Conservation (phyloP, 1,140 invertebrate genomes). For the Sipha flava region DNA sequence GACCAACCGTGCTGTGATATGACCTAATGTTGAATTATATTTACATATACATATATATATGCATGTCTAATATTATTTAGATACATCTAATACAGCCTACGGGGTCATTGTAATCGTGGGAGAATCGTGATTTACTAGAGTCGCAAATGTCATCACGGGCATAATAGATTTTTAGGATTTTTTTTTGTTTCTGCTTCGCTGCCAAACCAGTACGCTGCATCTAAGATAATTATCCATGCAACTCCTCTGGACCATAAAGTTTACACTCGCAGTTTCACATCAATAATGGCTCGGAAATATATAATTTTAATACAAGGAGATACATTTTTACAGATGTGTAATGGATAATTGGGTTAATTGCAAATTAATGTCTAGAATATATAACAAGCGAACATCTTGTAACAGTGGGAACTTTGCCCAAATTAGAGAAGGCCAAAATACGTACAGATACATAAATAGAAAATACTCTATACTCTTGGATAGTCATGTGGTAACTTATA, state of each 20-base stretch:
- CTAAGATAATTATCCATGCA: neutral
- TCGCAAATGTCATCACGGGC: neutral
- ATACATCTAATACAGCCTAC: neutral
- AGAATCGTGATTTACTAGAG: neutral
- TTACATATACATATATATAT: neutral
- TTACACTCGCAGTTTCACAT: neutral
- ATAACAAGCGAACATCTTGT: neutral
- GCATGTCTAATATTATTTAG: neutral
- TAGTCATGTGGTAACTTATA: neutral
- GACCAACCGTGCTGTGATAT: neutral
- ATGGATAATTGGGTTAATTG: neutral
- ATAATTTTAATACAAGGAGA: neutral
- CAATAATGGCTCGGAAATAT: neutral
- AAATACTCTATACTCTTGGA: neutral
- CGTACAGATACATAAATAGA: neutral
- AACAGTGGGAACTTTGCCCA: constrained; percentile 28
- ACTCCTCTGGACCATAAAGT: constrained; percentile 14
- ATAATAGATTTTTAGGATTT: constrained; percentile 6
- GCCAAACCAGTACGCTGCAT: neutral
- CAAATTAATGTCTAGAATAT: neutral
- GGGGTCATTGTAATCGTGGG: constrained; percentile 19
- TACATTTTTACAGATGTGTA: neutral
- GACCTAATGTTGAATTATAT: neutral
- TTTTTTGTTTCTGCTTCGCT: constrained; percentile 22
- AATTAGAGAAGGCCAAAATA: constrained; percentile 11